Percentiles rank a stretch among this genome's conserved stretches.
phyloP scores from a whole-genome alignment of 2,797 vertebrate species.

The Yasuhikotakia modesta region DNA sequence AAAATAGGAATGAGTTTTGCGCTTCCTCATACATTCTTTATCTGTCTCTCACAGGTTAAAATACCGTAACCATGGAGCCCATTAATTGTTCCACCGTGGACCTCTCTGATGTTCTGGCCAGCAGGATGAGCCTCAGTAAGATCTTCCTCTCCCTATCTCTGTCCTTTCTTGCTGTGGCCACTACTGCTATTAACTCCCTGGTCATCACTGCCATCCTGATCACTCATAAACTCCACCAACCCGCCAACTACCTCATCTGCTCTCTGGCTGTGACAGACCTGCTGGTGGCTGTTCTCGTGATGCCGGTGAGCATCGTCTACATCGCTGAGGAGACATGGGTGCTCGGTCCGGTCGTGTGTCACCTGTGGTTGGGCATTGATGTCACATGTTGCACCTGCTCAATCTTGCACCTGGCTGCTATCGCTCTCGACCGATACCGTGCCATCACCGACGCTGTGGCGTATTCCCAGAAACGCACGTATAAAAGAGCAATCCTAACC shows the following conservation, averaged over 20 bases:
- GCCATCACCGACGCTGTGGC: constrained; percentile 97
- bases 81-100: constrained; percentile 49
- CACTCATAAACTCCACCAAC: constrained; percentile 94
- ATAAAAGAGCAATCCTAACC: constrained; percentile 87
- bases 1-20: background rate
- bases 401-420: constrained; percentile 93
- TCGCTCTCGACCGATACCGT: constrained; percentile 92
- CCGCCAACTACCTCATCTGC: constrained; percentile 97
- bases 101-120: constrained; percentile 26
- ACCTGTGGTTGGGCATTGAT: constrained; percentile 94
- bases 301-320: constrained; percentile 97
- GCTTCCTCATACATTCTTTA: constrained; percentile 22
- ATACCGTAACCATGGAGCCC: constrained; percentile 40
- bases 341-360: constrained; percentile 90
- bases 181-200: constrained; percentile 93
- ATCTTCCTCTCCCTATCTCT: constrained; percentile 89
- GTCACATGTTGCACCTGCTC: constrained; percentile 96
- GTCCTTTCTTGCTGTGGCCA: constrained; percentile 89
- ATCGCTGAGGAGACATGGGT: constrained; percentile 92
- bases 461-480: constrained; percentile 92
- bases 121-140: constrained; percentile 76
- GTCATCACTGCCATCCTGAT: constrained; percentile 96
- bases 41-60: constrained; percentile 27
- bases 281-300: constrained; percentile 93
- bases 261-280: constrained; percentile 96